phyloP scores from a whole-genome alignment of 1,140 invertebrate genomes.

The Probaryconus sp. region DNA sequence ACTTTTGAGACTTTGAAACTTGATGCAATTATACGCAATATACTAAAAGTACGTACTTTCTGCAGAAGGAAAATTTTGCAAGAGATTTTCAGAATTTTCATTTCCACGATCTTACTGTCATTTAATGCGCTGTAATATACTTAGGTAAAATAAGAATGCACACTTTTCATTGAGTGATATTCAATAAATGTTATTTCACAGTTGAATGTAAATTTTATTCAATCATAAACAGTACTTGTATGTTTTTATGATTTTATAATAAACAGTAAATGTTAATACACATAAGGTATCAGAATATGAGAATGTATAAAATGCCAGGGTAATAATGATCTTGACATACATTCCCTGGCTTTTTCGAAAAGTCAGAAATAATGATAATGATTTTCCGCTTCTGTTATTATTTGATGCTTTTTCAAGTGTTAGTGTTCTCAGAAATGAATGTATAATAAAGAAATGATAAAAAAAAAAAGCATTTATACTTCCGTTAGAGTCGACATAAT shows the following conservation, averaged over 20 bases:
- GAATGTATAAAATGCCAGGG: constrained; percentile 10
- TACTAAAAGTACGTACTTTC: constrained; percentile 32
- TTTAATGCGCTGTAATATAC: too few relatives aligned
- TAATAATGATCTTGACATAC: constrained; percentile 24
- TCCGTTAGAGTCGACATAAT: too few relatives aligned
- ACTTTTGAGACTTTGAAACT: constrained; percentile 43
- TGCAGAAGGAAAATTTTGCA: constrained; percentile 42
- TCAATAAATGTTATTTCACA: background rate
- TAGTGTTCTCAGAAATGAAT: too few relatives aligned
- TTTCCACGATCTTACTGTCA: too few relatives aligned
- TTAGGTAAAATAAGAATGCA: too few relatives aligned
- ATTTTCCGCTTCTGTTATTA: too few relatives aligned
- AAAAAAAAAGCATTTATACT: too few relatives aligned
- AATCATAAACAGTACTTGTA: constrained; percentile 6
- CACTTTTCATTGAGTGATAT: background rate
- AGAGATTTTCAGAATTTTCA: constrained; percentile 25
- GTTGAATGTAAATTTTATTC: background rate
- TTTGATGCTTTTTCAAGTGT: too few relatives aligned
- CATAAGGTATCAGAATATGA: too few relatives aligned
- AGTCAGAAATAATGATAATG: too few relatives aligned
- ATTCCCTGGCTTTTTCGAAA: constrained; percentile 3
- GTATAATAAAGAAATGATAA: too few relatives aligned
- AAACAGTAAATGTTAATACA: constrained; percentile 9
- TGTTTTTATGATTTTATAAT: constrained; percentile 17
- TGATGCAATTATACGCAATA: constrained; percentile 34